Percentiles rank a stretch among this genome's conserved stretches.
Evolutionary conservation across 2,797 vertebrate genomes (phyloP).

Genomic region (Coreius guichenoti): DNA sequence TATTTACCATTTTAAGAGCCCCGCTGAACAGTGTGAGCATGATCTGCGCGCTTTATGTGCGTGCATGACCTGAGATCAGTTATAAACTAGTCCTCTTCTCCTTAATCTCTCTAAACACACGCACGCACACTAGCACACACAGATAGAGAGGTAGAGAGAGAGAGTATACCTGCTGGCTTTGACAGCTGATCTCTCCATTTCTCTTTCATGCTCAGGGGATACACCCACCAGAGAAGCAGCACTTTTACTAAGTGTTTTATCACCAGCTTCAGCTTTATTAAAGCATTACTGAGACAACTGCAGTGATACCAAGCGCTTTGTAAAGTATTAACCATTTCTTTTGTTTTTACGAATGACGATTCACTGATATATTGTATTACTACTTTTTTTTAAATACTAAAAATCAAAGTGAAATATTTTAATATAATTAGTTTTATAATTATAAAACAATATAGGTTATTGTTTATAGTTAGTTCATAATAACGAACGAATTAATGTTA

Average conservation of each 20-base stretch:
- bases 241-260: conserved; percentile 27
- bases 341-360: conserved; percentile 1
- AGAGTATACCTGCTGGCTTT: background rate
- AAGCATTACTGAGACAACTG: conserved; percentile 29
- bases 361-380: background rate
- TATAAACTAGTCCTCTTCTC: conserved; percentile 11
- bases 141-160: background rate
- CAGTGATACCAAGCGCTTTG: background rate
- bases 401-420: background rate
- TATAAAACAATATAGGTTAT: background rate
- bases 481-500: background rate
- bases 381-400: background rate
- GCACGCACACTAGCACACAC: background rate
- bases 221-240: conserved; percentile 15
- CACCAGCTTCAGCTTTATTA: conserved; percentile 13
- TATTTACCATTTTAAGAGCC: background rate
- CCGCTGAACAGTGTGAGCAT: background rate
- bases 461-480: background rate
- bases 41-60: background rate
- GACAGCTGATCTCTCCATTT: conserved; percentile 16
- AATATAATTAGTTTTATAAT: background rate
- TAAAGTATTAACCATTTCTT: conserved; percentile 17
- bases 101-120: conserved; percentile 11
- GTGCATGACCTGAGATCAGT: background rate
- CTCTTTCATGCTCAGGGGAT: background rate